phyloP scores from a whole-genome alignment of 2,113 vertebrate species.

The Ranitomeya variabilis region DNA sequence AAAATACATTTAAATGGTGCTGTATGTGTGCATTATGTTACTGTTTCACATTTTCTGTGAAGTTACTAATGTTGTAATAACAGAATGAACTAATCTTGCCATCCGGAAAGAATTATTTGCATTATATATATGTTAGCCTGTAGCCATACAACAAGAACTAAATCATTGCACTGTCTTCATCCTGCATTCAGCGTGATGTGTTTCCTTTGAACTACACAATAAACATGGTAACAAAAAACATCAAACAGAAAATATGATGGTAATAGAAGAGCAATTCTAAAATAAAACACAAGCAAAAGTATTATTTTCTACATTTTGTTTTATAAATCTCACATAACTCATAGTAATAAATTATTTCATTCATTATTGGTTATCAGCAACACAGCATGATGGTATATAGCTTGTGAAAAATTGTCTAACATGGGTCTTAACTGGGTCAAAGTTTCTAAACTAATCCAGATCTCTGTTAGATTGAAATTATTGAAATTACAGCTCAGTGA shows the following conservation, averaged over 20 bases:
- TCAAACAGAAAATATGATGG: neutral
- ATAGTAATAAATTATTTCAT: neutral
- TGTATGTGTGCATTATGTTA: neutral
- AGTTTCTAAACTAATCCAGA: no score
- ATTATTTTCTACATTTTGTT: neutral
- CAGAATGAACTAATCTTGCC: constrained; percentile 19
- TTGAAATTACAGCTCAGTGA: no score
- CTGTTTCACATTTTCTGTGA: neutral
- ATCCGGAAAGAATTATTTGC: constrained; percentile 37
- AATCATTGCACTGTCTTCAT: constrained; percentile 18
- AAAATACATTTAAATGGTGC: neutral
- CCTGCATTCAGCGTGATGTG: neutral
- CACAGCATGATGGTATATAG: neutral
- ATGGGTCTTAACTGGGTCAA: no score
- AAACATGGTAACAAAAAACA: neutral
- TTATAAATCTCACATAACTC: neutral
- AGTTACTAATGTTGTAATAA: neutral
- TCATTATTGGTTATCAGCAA: neutral
- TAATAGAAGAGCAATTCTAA: neutral
- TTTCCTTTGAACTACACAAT: constrained; percentile 19
- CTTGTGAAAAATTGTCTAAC: neutral
- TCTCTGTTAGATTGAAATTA: no score
- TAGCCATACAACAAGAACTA: constrained; percentile 25
- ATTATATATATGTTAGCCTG: constrained; percentile 45
- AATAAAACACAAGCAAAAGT: neutral